Percentiles rank a stretch among this genome's conserved stretches.
phyloP scores from a whole-genome alignment of 1,140 invertebrate species.

The Hycleus phaleratus region DNA sequence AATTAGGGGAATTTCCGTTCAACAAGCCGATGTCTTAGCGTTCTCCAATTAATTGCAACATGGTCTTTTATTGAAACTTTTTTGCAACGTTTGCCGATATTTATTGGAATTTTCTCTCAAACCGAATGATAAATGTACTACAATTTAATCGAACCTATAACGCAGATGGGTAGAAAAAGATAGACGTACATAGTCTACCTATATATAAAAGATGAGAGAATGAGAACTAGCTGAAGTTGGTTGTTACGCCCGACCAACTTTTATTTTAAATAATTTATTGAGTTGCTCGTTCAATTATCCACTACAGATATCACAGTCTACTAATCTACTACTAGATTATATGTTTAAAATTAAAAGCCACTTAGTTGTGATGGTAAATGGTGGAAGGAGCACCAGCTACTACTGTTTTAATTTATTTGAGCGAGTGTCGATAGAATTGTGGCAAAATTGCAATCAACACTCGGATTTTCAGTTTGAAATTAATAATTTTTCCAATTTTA shows the following conservation, averaged over 20 bases:
- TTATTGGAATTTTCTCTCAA: conserved; percentile 9
- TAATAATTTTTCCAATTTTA: too few species aligned
- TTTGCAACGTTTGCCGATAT: conserved; percentile 7
- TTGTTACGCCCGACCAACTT: conserved; percentile 1
- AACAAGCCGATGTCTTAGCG: neutral
- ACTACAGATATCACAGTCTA: neutral
- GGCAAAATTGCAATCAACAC: too few species aligned
- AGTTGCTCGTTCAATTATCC: conserved; percentile 3
- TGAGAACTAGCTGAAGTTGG: too few species aligned
- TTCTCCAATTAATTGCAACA: conserved; percentile 12
- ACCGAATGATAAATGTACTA: conserved; percentile 9
- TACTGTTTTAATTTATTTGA: too few species aligned
- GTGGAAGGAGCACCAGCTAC: too few species aligned
- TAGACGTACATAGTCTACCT: too few species aligned
- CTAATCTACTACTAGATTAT: too few species aligned
- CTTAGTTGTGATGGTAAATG: too few species aligned
- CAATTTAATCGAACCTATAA: conserved; percentile 11
- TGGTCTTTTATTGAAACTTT: conserved; percentile 6
- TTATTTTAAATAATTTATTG: conserved; percentile 11
- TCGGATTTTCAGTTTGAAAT: too few species aligned
- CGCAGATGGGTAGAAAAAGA: neutral
- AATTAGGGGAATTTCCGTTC: neutral
- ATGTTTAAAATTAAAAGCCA: too few species aligned
- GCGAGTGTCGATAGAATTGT: too few species aligned
- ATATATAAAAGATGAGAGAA: too few species aligned